A percentile compares a stretch with the other conserved stretches of the same genome.
Conservation (phyloP, 2,888 invertebrate genomes). For the Cheilosia grossa region DNA sequence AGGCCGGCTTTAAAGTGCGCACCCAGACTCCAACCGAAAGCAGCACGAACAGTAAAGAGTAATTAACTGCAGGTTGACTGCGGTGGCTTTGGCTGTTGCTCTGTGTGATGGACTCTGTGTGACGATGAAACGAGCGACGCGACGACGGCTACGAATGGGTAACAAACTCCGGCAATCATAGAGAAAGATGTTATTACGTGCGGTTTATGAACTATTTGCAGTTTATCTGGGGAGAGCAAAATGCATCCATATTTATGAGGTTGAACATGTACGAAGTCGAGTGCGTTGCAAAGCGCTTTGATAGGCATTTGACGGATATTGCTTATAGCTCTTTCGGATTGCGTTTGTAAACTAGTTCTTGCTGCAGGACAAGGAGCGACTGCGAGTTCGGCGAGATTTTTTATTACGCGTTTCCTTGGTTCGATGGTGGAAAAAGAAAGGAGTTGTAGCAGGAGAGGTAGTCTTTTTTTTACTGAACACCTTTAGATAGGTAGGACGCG, state of each 20-base stretch:
- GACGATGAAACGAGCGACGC: conserved; percentile 38
- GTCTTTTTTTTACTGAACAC: background rate
- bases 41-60: conserved; percentile 69
- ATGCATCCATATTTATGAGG: conserved; percentile 72
- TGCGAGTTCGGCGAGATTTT: conserved; percentile 35
- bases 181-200: conserved; percentile 68
- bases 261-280: conserved; percentile 55
- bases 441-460: background rate
- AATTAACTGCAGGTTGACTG: conserved; percentile 74
- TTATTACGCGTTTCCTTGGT: conserved; percentile 65
- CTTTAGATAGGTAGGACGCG: background rate
- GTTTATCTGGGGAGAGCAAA: conserved; percentile 61
- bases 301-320: conserved; percentile 74
- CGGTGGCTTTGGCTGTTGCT: conserved; percentile 33
- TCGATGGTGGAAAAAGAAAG: conserved; percentile 2
- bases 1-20: conserved; percentile 50
- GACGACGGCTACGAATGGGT: conserved; percentile 18
- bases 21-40: conserved; percentile 34
- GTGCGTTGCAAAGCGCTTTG: conserved; percentile 56
- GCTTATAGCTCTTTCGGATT: conserved; percentile 27
- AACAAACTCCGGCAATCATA: conserved; percentile 41
- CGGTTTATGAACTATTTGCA: conserved; percentile 74
- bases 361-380: conserved; percentile 48
- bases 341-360: conserved; percentile 70
- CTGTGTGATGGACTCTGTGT: conserved; percentile 54